phyloP scores from a whole-genome alignment of 2,888 invertebrate genomes.

The Drosophila quinaria region DNA sequence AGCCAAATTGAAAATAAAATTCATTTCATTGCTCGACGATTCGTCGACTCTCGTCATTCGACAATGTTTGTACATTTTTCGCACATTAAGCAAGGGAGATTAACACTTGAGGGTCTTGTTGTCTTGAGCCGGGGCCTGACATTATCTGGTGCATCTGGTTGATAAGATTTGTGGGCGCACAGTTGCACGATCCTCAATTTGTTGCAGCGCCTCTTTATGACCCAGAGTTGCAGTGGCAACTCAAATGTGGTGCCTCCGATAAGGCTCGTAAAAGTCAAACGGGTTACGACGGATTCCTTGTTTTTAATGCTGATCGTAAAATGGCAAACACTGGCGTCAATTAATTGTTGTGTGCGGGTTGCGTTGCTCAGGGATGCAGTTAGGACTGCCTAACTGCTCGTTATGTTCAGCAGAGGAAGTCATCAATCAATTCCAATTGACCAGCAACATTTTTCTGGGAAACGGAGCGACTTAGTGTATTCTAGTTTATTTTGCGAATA shows the following conservation, averaged over 20 bases:
- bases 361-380: conserved; percentile 28
- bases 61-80: conserved; percentile 65
- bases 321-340: conserved; percentile 56
- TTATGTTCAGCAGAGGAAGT: conserved; percentile 54
- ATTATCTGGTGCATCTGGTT: conserved; percentile 49
- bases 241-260: conserved; percentile 52
- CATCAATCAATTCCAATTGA: conserved; percentile 63
- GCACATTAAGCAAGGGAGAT: conserved; percentile 64
- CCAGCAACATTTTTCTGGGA: conserved; percentile 8
- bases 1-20: conserved; percentile 62
- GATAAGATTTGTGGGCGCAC: conserved; percentile 58
- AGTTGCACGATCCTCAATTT: conserved; percentile 62
- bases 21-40: conserved; percentile 42
- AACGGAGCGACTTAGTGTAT: background rate
- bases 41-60: conserved; percentile 6
- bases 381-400: conserved; percentile 16
- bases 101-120: conserved; percentile 51
- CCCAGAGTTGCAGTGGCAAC: conserved; percentile 13
- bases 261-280: conserved; percentile 54
- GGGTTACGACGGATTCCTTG: conserved; percentile 18
- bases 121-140: conserved; percentile 35
- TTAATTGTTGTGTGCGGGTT: conserved; percentile 55
- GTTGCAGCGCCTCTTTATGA: conserved; percentile 47
- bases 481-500: background rate
- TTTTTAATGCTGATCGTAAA: conserved; percentile 66